Base-by-base conservation (phyloP, 2,113 vertebrate genomes). In the Nymphicus hollandicus region DNA sequence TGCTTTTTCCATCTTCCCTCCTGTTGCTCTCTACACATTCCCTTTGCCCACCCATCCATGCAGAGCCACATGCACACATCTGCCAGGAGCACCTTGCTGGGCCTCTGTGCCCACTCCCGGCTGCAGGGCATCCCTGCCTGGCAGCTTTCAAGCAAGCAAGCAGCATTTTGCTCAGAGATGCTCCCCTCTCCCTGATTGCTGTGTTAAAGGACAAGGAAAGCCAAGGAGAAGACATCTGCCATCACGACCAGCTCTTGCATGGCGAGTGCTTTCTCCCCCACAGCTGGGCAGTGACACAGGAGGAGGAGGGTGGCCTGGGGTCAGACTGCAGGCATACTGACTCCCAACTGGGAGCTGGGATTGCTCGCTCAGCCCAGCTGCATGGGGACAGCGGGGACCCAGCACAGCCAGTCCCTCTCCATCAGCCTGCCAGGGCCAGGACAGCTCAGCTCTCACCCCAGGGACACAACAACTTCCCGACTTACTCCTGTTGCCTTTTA, bases 61-160 rank as follows among this genome's bases (percentile, higher is more conserved):
- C 39, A 39, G 31, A 41, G 31, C 44, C 43, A 37, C 56, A 35
- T 4, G 4, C 9, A 33, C 73, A 6, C 47, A 33, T 29, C 53
- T 69, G 72, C 68, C 27, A 7, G 61, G 46, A 53, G 28, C 68
- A 43, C 63, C 43, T 70, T 4, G 50, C 17, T 7, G 35, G 22
- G 37, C 33, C 28, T 14, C 49, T 1, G 3, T 1, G 1, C 31
- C 22, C 1, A 1, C 17, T 31, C 66, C 52, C 0, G 1, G 47
- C 24, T 43, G 27, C 18, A 1, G 15, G 25, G 28, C 49, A 41
- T n/a, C 80, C 85, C 43, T 23, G 46, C 46, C 27, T 3, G 14
- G 19, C 17, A 35, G 43, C 25, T 81, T 81, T 33, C 56, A 50
- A 56, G 28, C 19, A 28, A 70, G n/a, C 1, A 0, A 70, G 17